Evolutionary conservation across 1,140 invertebrate species (phyloP), one percentile per base, ranked within the genome.

Genomic region (Ceratitis capitata): DNA sequence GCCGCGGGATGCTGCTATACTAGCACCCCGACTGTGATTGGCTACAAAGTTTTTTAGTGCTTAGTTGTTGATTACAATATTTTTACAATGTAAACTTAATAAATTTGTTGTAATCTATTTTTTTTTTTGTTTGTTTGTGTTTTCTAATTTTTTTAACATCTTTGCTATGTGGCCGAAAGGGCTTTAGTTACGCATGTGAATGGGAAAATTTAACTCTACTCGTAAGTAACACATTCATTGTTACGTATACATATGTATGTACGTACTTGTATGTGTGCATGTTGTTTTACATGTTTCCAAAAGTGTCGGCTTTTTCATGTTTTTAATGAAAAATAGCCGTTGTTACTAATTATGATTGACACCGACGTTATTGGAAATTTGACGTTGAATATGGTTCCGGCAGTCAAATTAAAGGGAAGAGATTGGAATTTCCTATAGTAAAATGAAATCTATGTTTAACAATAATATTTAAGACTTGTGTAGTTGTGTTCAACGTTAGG

Each of bases 321-420:
- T 56, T 84, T 84, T 86, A 84, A 86, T 86, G 49, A 86, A 82
- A 86, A 86, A 86, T 84, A 51, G 23, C 85, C 86, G 88, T 90
- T 91, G 90, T 90, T 91, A 91, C 90, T 91, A 91, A 91, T 91
- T 91, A 90, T 91, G 90, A 91, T 91, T 91, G 90, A 91, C 90
- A 91, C 87, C 89, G 87, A 89, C 87, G 88, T 91, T 90, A 91
- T 91, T 91, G 89, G 89, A 91, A 91, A 91, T 91, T 85, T 32
- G 23, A 83, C 12, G 35, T 19, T 83, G 29, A 51, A 56, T 26
- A 83, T 83, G 26, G 45, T 78, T 78, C 39, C 35, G 35, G 16
- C 32, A 69, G 32, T 12, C 35, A 69, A 69, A 69, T 69, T 69
- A 19, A 69, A 39, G 35, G 16, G 35, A 39, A 69, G 64, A 39